Evolutionary conservation across 2,888 invertebrate species (phyloP), one percentile per base, ranked within the genome.

Genomic region (Morpho deidamia): DNA sequence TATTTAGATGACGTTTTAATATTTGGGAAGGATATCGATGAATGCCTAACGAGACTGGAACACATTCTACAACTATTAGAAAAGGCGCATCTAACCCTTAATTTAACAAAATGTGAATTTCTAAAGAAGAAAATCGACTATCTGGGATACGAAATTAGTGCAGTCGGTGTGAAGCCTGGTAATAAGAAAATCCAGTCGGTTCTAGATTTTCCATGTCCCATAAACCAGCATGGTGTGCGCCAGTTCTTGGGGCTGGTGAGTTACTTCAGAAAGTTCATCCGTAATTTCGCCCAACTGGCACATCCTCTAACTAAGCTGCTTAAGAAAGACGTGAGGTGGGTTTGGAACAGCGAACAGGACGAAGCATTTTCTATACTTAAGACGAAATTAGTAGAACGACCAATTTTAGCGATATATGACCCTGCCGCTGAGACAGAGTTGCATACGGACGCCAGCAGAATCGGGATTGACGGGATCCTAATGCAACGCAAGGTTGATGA

Each of bases 1-100:
- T 67, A 67, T 11, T 38, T 66, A 35, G 62, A 66, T 52, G 65
- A 65, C 34, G 8, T 65, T 1, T 8, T 58, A 5, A 44, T 58
- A 2, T 40, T 7, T 12, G 40, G 40, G 0, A 33, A 9, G 9
- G 2, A 7, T 11, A 11, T 35, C 2, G 14, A 14, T 10, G 48
- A 52, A 9, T 44, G 51, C 7, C 14, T 56, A 33, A 40, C 32
- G 7, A 11, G 39, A n/a, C 8, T 60, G 8, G 53, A 61, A 14
- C 44, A 61, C 7, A 47, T 55, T 1, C 56, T 63, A 8, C 3
- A 38, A 23, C 41, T 42, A 12, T 10, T 59, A 10, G 43, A 48
- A 46, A 37, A 40, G 0, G 51, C 52, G 7, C 40, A 51, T 32
- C 32, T 58, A 4, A 51, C 43, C 1, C 23, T 55, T 23, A 58